phyloP scores from a whole-genome alignment of 2,797 vertebrate genomes.

The Notolabrus celidotus region DNA sequence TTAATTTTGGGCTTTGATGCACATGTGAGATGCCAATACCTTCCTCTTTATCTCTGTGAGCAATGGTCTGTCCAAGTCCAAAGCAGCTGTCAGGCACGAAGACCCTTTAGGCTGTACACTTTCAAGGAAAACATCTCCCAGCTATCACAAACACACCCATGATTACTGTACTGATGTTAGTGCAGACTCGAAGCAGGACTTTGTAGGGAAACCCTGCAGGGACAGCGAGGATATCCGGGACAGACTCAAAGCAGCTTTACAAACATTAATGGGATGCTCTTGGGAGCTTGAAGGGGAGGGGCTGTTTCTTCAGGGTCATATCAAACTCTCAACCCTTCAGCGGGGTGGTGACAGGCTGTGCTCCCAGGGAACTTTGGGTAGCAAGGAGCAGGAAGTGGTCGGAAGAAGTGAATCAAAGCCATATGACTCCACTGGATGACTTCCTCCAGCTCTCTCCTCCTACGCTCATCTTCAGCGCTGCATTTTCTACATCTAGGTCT shows the following conservation, averaged over 20 bases:
- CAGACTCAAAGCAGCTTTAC: conserved; percentile 80
- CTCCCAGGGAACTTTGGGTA: conserved; percentile 66
- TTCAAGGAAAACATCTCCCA: conserved; percentile 60
- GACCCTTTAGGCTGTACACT: conserved; percentile 64
- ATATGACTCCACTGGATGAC: conserved; percentile 68
- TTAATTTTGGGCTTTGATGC: conserved; percentile 31
- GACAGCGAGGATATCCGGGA: conserved; percentile 76
- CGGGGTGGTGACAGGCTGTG: conserved; percentile 59
- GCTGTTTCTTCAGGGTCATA: conserved; percentile 65
- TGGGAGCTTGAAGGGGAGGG: conserved; percentile 43
- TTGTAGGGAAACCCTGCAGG: conserved; percentile 63
- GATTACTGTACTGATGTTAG: conserved; percentile 61
- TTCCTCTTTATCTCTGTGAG: conserved; percentile 21
- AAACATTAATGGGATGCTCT: conserved; percentile 75
- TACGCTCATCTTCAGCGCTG: conserved; percentile 18
- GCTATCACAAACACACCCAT: conserved; percentile 66
- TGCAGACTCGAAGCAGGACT: conserved; percentile 56
- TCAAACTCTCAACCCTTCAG: conserved; percentile 57
- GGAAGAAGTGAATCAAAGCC: conserved; percentile 75
- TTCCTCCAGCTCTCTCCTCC: conserved; percentile 58
- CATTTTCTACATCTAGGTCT: not conserved
- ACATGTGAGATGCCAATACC: conserved; percentile 18
- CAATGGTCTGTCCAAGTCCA: conserved; percentile 45
- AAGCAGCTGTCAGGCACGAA: conserved; percentile 64
- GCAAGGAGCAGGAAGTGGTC: conserved; percentile 76